Base-by-base conservation (phyloP, 2,113 vertebrate genomes). In the Pyrgilauda ruficollis region DNA sequence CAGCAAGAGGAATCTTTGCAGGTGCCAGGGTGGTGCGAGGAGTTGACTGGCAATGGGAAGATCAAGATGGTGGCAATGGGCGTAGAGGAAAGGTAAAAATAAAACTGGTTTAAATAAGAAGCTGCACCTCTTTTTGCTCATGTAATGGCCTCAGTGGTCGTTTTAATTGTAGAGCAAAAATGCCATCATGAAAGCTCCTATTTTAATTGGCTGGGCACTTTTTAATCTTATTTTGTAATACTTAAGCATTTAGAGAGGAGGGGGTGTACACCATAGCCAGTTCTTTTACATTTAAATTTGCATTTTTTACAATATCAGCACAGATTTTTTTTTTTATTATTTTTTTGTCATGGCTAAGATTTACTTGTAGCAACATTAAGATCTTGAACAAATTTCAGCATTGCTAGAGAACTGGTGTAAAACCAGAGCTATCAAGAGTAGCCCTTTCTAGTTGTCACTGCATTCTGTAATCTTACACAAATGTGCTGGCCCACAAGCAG, bases 1-100 rank as follows among this genome's bases (percentile, higher is more conserved):
- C 99, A 73, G 99, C 99, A 90, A 98, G 99, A 97, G 99, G 99
- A 79, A 99, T 99, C 96, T 99, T 99, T 97, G 98, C 99, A 74
- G 99, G 99, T 66, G 99, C 99, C 87, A 98, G 99, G 30, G 99
- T 99, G 73, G 99, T 99, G 43, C 98, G 99, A 94, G 99, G 99
- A 88, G 99, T 99, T 84, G 99, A 99, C 97, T 99, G 99, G 99
- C 99, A 99, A 61, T 99, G 99, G 99, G 99, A 99, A 97, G 99
- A 99, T 97, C 99, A 99, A 97, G 99, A 99, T 85, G 99, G 99
- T 76, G 99, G 99, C 94, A 99, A 99, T n/a, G 99, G 99, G 26
- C 99, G 99, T 61, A 98, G 99, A 97, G 99, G 99, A 97, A 99
- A 99, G 98, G 99, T 96, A 94, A 92, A 56, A 81, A n/a, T 64